Evolutionary conservation across 1,140 invertebrate genomes (phyloP).

Genomic region (Dinoponera quadriceps): DNA sequence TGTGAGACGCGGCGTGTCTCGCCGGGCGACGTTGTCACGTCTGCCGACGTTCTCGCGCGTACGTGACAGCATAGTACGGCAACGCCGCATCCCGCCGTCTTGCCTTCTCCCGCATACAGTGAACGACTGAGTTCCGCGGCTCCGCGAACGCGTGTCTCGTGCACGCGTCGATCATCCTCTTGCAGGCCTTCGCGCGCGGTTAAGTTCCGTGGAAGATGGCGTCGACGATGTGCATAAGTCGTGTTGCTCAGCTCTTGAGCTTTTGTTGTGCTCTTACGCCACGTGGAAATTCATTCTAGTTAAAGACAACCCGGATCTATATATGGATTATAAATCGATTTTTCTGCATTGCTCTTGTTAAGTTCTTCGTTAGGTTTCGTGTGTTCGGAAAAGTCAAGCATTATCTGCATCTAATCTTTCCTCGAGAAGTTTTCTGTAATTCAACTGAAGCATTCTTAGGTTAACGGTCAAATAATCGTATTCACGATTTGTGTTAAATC

Average conservation of each 20-base stretch:
- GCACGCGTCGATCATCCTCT: constrained; percentile 63
- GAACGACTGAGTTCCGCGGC: constrained; percentile 60
- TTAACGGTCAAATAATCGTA: too few species aligned
- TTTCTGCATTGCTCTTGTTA: too few species aligned
- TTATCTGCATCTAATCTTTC: constrained; percentile 11
- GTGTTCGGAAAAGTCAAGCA: constrained; percentile 38
- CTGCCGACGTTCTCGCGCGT: constrained; percentile 32
- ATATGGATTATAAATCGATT: too few species aligned
- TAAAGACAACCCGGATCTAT: too few species aligned
- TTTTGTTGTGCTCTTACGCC: too few species aligned
- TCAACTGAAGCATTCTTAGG: constrained; percentile 1
- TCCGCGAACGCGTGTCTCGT: constrained; percentile 57
- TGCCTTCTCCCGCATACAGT: constrained; percentile 45
- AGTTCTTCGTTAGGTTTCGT: not conserved
- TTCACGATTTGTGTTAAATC: too few species aligned
- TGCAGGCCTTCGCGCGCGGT: constrained; percentile 38
- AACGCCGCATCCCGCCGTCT: constrained; percentile 68
- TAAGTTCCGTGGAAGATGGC: too few species aligned
- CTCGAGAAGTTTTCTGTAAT: constrained; percentile 27
- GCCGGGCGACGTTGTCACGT: constrained; percentile 68
- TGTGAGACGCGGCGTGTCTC: constrained; percentile 52
- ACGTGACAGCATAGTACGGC: constrained; percentile 39
- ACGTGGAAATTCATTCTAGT: too few species aligned
- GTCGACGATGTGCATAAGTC: too few species aligned
- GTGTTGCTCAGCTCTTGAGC: too few species aligned